Evolutionary conservation across 2,888 invertebrate species (phyloP).

Genomic region (Pardosa pseudoannulata): DNA sequence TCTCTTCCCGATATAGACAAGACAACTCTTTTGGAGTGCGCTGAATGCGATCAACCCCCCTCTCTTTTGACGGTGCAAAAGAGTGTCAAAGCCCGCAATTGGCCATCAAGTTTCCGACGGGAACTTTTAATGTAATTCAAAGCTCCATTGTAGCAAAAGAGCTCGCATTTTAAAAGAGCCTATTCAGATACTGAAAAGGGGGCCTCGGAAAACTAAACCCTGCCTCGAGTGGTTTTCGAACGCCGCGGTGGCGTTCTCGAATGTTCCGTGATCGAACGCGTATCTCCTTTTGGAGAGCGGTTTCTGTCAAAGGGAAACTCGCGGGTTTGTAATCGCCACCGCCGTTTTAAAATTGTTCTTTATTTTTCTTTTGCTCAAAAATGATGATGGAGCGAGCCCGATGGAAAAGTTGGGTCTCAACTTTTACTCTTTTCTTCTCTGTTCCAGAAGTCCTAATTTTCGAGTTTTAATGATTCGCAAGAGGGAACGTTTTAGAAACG

Average conservation of each 20-base stretch:
- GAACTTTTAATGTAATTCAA: conserved; percentile 65
- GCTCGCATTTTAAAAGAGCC: conserved; percentile 43
- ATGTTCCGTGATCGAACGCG: conserved; percentile 11
- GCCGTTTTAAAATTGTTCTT: conserved; percentile 52
- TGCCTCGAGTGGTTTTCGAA: conserved; percentile 69
- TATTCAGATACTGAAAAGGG: conserved; percentile 27
- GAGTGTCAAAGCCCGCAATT: conserved; percentile 62
- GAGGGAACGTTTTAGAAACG: conserved; percentile 18
- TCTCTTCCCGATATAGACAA: background rate
- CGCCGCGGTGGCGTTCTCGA: conserved; percentile 13
- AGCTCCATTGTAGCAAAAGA: conserved; percentile 51
- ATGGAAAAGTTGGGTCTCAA: conserved; percentile 45
- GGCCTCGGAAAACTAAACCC: conserved; percentile 60
- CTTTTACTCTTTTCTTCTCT: conserved; percentile 56
- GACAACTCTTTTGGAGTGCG: background rate
- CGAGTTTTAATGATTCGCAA: conserved; percentile 63
- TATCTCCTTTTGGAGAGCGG: conserved; percentile 42
- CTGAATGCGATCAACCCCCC: background rate
- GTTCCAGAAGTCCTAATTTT: conserved; percentile 40
- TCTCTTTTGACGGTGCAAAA: conserved; percentile 55
- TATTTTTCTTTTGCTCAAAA: conserved; percentile 67
- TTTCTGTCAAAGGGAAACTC: conserved; percentile 44
- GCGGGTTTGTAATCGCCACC: conserved; percentile 61
- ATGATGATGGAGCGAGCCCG: conserved; percentile 54
- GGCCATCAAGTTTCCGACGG: conserved; percentile 55